These are phyloP conservation scores for Lontra canadensis DNA, from an alignment of 2,113 vertebrate species.

Conservation along the genomic window DNA sequence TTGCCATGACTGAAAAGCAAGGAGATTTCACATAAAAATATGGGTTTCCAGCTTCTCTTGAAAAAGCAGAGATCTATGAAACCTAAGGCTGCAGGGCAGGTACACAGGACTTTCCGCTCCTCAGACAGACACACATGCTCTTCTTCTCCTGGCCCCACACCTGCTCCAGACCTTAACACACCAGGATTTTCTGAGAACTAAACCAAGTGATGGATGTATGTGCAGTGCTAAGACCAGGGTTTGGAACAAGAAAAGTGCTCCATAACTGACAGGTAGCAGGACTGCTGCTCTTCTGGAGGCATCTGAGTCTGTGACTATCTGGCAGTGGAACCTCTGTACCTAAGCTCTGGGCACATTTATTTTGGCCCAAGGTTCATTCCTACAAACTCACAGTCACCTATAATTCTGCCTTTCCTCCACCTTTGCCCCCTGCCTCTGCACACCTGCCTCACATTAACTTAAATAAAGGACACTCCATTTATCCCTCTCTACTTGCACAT, in stretches of 20 bases:
- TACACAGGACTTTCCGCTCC: not conserved
- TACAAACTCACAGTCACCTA: not conserved
- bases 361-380: not conserved
- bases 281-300: not conserved
- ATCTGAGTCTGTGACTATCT: not conserved
- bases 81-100: not conserved
- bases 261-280: not conserved
- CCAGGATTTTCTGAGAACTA: not conserved
- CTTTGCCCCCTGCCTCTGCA: not conserved
- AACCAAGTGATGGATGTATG: not conserved
- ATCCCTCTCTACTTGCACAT: not conserved
- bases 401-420: not conserved
- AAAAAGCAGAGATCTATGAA: not conserved
- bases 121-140: not conserved
- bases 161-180: not conserved
- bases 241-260: not conserved
- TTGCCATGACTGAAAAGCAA: not conserved
- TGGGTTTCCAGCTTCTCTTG: not conserved
- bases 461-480: not conserved
- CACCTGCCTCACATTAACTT: not conserved
- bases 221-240: not conserved
- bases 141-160: not conserved
- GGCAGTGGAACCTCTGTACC: not conserved
- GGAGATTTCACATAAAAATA: not conserved
- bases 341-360: not conserved